Base-by-base conservation (phyloP, 1,140 invertebrate genomes). In the Dolichoris vasculosae region DNA sequence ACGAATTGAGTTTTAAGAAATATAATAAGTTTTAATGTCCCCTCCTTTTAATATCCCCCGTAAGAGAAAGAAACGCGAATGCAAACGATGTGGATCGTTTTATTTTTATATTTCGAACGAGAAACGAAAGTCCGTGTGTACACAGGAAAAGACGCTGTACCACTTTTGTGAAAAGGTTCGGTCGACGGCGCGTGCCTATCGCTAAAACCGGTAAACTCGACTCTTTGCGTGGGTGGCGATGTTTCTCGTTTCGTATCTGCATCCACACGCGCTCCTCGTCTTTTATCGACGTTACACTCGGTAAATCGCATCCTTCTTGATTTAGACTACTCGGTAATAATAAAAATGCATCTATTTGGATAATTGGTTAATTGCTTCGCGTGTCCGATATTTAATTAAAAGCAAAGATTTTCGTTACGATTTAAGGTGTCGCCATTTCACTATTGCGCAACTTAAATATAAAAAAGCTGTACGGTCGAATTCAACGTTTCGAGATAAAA, bases 81-180 rank as follows among this genome's bases (percentile, higher is more conserved):
- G 20, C 13, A 7, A 26, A 59, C 23, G 9, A 26, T 1, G 23
- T 26, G 23, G 13, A 26, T 59, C 23, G 23, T 1, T 2, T 59
- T 67, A 35, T 26, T 55, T 78, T 78, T 78, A 17, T 32, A 2
- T 38, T 59, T 78, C 8, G 32, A 59, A 59, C 43, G 1, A 40
- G 38, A 17, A 40, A 59, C 46, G 71, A 64, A 77, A 64, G 82
- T 15, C 40, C 40, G 40, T 2, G 23, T 15, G n/a, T 35, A 38
- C 30, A 71, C 77, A 35, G 46, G 3, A 32, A 71, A 51, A 71
- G 79, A 82, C 26, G 69, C 43, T 84, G 73, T 78, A 78, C 75
- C 75, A 84, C 82, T 84, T 84, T 84, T 51, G 26, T 23, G 82
- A 75, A 83, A 83, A 59, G 46, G 71, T 38, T 83, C 46, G 59